Conservation (phyloP, 2,888 invertebrate genomes). For the Eupeodes luniger region DNA sequence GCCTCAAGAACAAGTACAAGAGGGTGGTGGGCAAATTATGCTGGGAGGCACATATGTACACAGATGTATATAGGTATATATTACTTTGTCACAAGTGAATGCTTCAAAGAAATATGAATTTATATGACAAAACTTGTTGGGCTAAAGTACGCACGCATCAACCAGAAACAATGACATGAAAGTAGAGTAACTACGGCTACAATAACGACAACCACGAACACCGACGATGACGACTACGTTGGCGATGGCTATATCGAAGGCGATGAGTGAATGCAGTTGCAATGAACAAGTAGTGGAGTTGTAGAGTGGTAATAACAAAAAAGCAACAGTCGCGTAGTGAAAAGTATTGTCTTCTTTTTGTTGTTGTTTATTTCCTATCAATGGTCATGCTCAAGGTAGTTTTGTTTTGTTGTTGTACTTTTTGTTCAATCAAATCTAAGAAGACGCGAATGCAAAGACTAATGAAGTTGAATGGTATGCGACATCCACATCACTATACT, state of each 20-base stretch:
- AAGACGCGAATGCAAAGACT: slow-evolving; percentile 30
- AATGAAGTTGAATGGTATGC: slow-evolving; percentile 38
- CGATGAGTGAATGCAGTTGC: slow-evolving; percentile 14
- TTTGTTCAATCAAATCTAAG: background rate
- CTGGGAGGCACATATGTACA: background rate
- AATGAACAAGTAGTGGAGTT: slow-evolving; percentile 3
- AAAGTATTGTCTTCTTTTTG: slow-evolving; percentile 38
- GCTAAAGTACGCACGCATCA: slow-evolving; percentile 43
- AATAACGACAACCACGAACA: background rate
- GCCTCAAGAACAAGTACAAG: background rate
- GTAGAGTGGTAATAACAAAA: slow-evolving; percentile 25
- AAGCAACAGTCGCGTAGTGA: slow-evolving; percentile 11
- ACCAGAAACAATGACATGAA: slow-evolving; percentile 49
- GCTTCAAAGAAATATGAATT: slow-evolving; percentile 11
- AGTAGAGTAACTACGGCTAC: slow-evolving; percentile 47
- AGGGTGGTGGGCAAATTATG: slow-evolving; percentile 4
- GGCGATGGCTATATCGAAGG: too few relatives aligned
- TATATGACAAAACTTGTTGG: slow-evolving; percentile 34
- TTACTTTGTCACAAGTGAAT: slow-evolving; percentile 43
- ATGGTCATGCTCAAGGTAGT: slow-evolving; percentile 56
- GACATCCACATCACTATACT: background rate
- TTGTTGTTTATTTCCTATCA: slow-evolving; percentile 40
- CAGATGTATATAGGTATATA: background rate
- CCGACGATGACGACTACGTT: too few relatives aligned
- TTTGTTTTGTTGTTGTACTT: slow-evolving; percentile 6